Base-by-base conservation (phyloP, 2,888 invertebrate species). In the Pachliopta kotzebuea region DNA sequence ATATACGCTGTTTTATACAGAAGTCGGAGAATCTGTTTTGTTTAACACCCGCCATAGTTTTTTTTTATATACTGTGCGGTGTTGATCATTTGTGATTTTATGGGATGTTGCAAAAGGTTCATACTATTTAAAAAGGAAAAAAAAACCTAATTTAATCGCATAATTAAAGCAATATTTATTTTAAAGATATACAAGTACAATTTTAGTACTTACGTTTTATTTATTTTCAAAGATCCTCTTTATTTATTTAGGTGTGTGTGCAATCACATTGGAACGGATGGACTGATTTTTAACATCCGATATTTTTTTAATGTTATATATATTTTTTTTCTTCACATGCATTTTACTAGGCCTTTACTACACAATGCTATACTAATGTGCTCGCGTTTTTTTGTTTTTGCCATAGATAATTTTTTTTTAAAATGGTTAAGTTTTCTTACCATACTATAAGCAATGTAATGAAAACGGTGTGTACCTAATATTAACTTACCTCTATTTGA, bases 401-500 rank as follows among this genome's bases (percentile, higher is more conserved):
- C 85, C 84, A 86, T 88, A 84, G 78, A 81, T 62, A 65, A 75
- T 73, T 76, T 74, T 72, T 71, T 71, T 37, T 37, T 37, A 37
- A 37, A 74, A 70, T 68, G 62, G 68, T 73, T 74, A 73, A 67
- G 70, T 74, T 77, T 76, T 75, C 71, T 79, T 77, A 80, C 77
- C 77, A 77, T 78, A 78, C 74, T 77, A 77, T 87, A 85, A 84
- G 85, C 83, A 83, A 82, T 79, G 81, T 84, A 83, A 85, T 76
- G 78, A 79, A 83, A 83, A 80, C 81, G 82, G 90, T 87, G 88
- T 92, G 92, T 90, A 90, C 89, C 90, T 89, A 37, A 37, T 14
- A 89, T 89, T 91, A 87, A 90, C 90, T 90, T 90, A 90, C 89
- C 80, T 88, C 76, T 90, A 88, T 86, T 90, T 90, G 91, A 92